These are phyloP conservation scores for Sorex fumeus DNA, from an alignment of 2,113 vertebrate species.

Conservation along the genomic window DNA sequence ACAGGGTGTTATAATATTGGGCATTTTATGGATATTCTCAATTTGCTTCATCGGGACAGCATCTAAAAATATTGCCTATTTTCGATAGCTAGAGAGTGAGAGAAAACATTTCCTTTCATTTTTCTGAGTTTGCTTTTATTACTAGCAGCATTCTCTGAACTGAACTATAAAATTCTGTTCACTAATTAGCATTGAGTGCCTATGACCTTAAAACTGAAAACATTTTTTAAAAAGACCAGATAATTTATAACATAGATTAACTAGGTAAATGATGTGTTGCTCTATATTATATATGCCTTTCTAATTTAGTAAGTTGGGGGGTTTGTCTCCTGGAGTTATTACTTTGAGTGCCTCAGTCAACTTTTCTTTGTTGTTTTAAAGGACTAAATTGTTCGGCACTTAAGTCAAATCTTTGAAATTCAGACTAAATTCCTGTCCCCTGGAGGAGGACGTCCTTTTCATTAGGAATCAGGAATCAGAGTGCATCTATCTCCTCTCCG, in stretches of 20 bases:
- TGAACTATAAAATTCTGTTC: not conserved
- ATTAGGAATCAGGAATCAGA: not conserved
- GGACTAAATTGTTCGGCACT: constrained; percentile 31
- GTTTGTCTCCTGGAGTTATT: constrained; percentile 41
- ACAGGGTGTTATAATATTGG: not conserved
- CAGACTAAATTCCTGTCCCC: constrained; percentile 1
- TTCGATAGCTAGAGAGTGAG: not conserved
- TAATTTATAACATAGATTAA: not conserved
- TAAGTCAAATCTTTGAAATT: constrained; percentile 6
- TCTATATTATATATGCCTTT: constrained; percentile 29
- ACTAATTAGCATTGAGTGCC: not conserved
- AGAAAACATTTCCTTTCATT: not conserved
- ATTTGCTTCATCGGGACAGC: not conserved
- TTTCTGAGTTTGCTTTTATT: constrained; percentile 8
- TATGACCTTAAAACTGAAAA: not conserved
- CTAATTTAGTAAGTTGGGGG: not conserved
- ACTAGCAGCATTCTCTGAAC: not conserved
- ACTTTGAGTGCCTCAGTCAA: no score
- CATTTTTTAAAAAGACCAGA: not conserved
- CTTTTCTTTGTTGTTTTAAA: not conserved
- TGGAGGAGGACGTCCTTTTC: not conserved
- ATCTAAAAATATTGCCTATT: constrained; percentile 8
- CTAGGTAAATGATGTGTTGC: not conserved
- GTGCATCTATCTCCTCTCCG: not conserved
- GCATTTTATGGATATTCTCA: not conserved